Base-by-base conservation (phyloP, 2,797 vertebrate genomes). In the Rachycentron canadum region DNA sequence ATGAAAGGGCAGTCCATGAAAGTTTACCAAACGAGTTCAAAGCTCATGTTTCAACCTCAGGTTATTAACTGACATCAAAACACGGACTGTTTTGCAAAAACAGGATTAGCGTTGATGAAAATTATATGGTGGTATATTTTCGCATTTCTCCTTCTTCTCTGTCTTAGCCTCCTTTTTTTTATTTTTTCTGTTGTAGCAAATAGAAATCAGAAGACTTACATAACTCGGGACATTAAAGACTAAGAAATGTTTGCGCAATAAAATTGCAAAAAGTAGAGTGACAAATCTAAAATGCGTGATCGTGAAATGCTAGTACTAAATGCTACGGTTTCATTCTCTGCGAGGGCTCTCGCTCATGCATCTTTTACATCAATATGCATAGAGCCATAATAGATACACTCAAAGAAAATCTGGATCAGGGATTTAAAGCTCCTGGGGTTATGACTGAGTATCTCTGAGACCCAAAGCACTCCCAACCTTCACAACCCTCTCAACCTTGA, bases 401-500 rank as follows among this genome's bases (percentile, higher is more conserved):
- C 41, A 63, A 73, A 38, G 57, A 49, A 70, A 85, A 80, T 74
- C 62, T 63, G 56, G 59, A 76, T 65, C 2, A 1, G 64, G 45
- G 76, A 52, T 83, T 86, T 75, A 58, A 83, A 72, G 63, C 75
- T 79, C 73, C 67, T 38, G 64, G 55, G 82, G 75, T 86, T 75
- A 57, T 66, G 75, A 80, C 67, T 82, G 73, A 79, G 68, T 73
- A 79, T 76, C 76, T 66, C 53, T 0, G 43, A 21, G 67, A 86
- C 73, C 73, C 53, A 47, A 62, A 79, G 13, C 53, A 21, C 63
- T 64, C 74, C 34, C 61, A 78, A 73, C 81, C 79, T 86, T 84
- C 72, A 72, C 85, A 63, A 69, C 61, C 83, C 64, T 76, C 79
- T 84, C 69, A 58, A 88, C 91, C 89, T 87, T 84, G 79, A 87